Evolutionary conservation across 2,113 vertebrate species (phyloP).

Genomic region (Excalfactoria chinensis): DNA sequence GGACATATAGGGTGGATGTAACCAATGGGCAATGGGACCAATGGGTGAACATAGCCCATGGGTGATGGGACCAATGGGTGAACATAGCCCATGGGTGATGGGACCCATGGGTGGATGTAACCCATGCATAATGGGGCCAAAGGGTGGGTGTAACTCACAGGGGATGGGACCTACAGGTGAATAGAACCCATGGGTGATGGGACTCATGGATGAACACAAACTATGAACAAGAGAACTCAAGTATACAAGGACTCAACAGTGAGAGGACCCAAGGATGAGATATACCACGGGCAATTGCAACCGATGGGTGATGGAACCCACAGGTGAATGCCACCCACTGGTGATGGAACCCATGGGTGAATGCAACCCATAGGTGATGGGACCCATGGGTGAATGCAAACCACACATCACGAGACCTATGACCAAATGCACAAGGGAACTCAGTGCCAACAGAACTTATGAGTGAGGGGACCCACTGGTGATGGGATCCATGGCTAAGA

Average conservation of each 20-base stretch:
- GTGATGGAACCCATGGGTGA: not conserved
- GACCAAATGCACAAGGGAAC: no score
- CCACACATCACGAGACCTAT: not conserved
- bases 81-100: not conserved
- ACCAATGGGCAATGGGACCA: not conserved
- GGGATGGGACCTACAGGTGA: not conserved
- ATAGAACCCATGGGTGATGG: no score
- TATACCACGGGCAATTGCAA: not conserved
- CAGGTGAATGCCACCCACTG: rapidly evolving
- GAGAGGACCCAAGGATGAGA: not conserved
- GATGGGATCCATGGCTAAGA: no score
- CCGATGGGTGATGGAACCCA: not conserved
- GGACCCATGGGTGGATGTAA: not conserved
- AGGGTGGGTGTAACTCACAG: no score
- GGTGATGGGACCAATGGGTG: no score
- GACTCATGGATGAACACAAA: no score
- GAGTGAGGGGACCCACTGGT: no score
- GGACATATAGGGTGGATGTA: no score
- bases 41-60: no score
- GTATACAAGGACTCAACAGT: no score
- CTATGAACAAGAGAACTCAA: not conserved
- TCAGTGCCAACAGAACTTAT: no score
- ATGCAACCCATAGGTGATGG: rapidly evolving
- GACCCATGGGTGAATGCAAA: not conserved
- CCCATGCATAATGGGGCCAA: no score